Conservation (phyloP, 2,113 vertebrate species). For the Speoplatyrhinus poulsoni region DNA sequence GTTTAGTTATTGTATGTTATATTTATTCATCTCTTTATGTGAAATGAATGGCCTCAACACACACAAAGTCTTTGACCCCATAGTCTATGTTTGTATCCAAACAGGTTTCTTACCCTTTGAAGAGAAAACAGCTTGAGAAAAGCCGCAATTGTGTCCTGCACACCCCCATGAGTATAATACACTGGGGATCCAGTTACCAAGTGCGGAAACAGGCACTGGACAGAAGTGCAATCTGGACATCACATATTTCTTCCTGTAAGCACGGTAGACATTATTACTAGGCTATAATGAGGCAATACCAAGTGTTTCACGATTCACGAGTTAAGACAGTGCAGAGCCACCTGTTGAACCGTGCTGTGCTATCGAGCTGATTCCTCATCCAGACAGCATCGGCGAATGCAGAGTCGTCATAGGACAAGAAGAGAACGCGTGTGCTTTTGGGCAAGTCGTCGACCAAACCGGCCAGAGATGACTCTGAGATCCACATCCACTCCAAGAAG, state of each 20-base stretch:
- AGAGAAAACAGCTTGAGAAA: constrained; percentile 73
- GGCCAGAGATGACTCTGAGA: constrained; percentile 59
- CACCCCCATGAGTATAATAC: constrained; percentile 77
- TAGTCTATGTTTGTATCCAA: too few species aligned
- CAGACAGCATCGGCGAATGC: constrained; percentile 68
- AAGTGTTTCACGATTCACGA: background rate
- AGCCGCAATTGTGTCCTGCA: constrained; percentile 64
- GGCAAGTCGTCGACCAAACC: constrained; percentile 70
- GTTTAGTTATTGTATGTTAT: too few species aligned
- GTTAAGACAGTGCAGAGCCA: constrained; percentile 10
- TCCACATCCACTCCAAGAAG: constrained; percentile 79
- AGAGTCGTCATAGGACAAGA: constrained; percentile 77
- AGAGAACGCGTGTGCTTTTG: constrained; percentile 56
- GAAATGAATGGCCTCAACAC: too few species aligned
- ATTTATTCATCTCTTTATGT: too few species aligned
- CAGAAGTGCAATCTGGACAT: constrained; percentile 77
- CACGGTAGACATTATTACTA: background rate
- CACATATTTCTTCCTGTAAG: constrained; percentile 65
- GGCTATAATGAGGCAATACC: background rate
- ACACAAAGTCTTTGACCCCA: too few species aligned
- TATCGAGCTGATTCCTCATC: constrained; percentile 76
- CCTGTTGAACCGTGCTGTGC: constrained; percentile 54
- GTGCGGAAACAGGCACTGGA: constrained; percentile 65
- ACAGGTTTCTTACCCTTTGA: constrained; percentile 59
- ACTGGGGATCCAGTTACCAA: constrained; percentile 80